These are phyloP conservation scores for Drosophila limbata DNA, from an alignment of 2,888 invertebrate genomes.

Conservation along the genomic window DNA sequence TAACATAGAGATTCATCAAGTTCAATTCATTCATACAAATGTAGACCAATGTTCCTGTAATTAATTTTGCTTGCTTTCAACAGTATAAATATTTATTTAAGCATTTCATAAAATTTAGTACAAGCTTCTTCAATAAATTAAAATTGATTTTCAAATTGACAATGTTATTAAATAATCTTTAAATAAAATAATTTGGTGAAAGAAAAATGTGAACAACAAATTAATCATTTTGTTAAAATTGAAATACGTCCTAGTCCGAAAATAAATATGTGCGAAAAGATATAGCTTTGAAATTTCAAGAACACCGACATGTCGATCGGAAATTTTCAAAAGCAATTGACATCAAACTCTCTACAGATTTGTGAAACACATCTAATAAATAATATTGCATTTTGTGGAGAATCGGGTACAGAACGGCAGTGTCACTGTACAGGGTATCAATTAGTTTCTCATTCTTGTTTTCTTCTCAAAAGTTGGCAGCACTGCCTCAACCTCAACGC, in stretches of 20 bases:
- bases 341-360: background rate
- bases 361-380: background rate
- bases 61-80: no score
- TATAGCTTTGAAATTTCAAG: background rate
- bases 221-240: background rate
- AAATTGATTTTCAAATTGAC: no score
- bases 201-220: background rate
- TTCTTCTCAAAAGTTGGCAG: constrained; percentile 15
- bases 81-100: no score
- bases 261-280: background rate
- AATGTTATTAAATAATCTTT: no score
- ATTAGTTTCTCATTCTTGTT: background rate
- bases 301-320: background rate
- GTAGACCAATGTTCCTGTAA: no score
- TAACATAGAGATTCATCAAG: no score
- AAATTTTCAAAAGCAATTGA: background rate
- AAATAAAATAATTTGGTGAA: no score
- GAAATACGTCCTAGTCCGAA: background rate
- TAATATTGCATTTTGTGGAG: background rate
- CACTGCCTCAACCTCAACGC: constrained; percentile 30
- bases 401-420: background rate
- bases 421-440: constrained; percentile 1
- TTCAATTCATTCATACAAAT: no score
- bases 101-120: no score
- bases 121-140: no score